Percentiles rank a stretch among this genome's conserved stretches.
These are phyloP conservation scores for Oncorhynchus gorbuscha DNA, from an alignment of 2,113 vertebrate genomes.

Conservation along the genomic window DNA sequence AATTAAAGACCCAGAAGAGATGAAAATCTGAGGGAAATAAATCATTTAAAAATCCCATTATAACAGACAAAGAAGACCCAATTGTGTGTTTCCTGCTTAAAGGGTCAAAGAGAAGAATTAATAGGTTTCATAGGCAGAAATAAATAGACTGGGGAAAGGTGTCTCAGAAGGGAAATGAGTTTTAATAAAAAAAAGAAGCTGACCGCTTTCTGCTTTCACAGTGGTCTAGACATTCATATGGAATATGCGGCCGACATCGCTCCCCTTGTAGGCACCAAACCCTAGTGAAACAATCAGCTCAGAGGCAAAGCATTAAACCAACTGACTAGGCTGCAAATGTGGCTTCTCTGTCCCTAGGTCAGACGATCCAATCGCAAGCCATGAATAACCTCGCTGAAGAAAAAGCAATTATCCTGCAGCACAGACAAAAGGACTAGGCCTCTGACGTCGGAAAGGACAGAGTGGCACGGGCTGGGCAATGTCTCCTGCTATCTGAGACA, in stretches of 20 bases:
- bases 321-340: slow-evolving; percentile 48
- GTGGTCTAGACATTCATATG: slow-evolving; percentile 39
- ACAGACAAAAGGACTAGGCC: slow-evolving; percentile 42
- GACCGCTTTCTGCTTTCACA: slow-evolving; percentile 36
- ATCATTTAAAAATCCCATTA: slow-evolving; percentile 60
- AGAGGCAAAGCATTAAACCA: slow-evolving; percentile 55
- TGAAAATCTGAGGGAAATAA: slow-evolving; percentile 45
- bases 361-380: slow-evolving; percentile 53
- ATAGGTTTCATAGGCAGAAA: slow-evolving; percentile 54
- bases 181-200: slow-evolving; percentile 52
- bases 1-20: slow-evolving; percentile 47
- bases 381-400: slow-evolving; percentile 45
- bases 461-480: slow-evolving; percentile 17
- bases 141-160: slow-evolving; percentile 54
- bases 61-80: slow-evolving; percentile 46
- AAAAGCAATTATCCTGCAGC: slow-evolving; percentile 65
- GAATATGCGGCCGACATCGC: slow-evolving; percentile 34
- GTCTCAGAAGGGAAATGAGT: slow-evolving; percentile 55
- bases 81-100: slow-evolving; percentile 48
- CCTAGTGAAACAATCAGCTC: slow-evolving; percentile 60
- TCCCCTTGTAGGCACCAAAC: slow-evolving; percentile 33
- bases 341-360: slow-evolving; percentile 45
- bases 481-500: slow-evolving; percentile 29
- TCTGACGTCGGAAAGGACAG: slow-evolving; percentile 35
- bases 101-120: slow-evolving; percentile 42